These are phyloP conservation scores for Cylindroiulus punctatus DNA, from an alignment of 2,888 invertebrate genomes.

Conservation along the genomic window DNA sequence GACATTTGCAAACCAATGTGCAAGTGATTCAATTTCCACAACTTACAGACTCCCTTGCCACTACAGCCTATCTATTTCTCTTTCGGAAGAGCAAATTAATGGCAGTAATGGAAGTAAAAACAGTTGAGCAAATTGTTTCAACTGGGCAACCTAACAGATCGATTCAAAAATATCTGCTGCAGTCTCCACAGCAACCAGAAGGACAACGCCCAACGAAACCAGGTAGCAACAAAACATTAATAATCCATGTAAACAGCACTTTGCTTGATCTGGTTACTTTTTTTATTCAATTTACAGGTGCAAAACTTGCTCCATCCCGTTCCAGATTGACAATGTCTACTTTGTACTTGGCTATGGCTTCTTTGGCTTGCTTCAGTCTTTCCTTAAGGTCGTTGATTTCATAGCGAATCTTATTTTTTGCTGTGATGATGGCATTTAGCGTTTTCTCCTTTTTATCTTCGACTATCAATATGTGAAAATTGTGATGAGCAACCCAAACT, in stretches of 20 bases:
- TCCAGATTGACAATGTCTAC: constrained; percentile 60
- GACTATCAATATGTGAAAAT: constrained; percentile 72
- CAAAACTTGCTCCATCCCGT: constrained; percentile 51
- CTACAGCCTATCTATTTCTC: not conserved
- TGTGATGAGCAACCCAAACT: constrained; percentile 57
- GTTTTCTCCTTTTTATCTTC: constrained; percentile 88
- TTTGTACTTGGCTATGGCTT: constrained; percentile 76
- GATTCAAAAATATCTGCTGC: not conserved
- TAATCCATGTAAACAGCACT: not conserved
- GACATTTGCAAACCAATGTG: not conserved
- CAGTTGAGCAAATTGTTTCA: not conserved
- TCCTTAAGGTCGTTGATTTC: constrained; percentile 88
- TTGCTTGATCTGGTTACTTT: not conserved
- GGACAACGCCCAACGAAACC: not conserved
- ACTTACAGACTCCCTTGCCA: not conserved
- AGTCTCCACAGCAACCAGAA: not conserved
- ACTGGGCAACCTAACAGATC: not conserved
- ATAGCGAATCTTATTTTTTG: constrained; percentile 81
- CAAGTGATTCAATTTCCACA: not conserved
- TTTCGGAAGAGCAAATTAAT: not conserved
- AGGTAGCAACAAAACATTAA: not conserved
- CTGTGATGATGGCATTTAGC: constrained; percentile 78
- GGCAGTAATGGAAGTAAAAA: not conserved
- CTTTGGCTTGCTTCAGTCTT: constrained; percentile 83
- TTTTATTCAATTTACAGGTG: constrained; percentile 36